Evolutionary conservation across 2,113 vertebrate genomes (phyloP).

Genomic region (Gnathonemus longibarbis): DNA sequence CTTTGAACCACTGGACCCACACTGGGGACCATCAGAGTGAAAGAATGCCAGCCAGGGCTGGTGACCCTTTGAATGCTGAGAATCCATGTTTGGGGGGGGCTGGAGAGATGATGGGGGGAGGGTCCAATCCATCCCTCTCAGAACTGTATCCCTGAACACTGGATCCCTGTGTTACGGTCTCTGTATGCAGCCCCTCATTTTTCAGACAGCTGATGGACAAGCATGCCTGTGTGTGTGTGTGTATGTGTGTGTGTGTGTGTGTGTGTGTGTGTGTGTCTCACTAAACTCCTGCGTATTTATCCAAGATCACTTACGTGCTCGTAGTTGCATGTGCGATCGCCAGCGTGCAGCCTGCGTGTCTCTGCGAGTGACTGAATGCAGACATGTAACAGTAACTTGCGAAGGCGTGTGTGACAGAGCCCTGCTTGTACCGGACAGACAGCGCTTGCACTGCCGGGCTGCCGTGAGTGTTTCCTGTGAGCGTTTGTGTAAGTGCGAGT

Average conservation of each 20-base stretch:
- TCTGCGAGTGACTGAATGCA: background rate
- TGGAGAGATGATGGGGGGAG: background rate
- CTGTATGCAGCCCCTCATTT: background rate
- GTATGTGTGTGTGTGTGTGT: constrained; percentile 13
- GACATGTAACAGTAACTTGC: background rate
- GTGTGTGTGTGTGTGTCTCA: background rate
- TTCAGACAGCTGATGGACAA: background rate
- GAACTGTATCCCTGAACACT: background rate
- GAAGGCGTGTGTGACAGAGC: background rate
- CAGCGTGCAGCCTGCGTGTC: background rate
- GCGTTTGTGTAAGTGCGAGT: background rate
- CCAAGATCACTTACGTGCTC: background rate
- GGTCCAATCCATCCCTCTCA: background rate
- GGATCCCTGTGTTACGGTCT: background rate
- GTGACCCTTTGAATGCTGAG: background rate
- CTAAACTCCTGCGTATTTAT: background rate
- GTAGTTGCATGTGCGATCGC: background rate
- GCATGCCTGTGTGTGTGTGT: constrained; percentile 8
- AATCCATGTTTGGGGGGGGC: background rate
- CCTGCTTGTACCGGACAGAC: background rate
- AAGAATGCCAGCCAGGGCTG: background rate
- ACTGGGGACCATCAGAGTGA: background rate
- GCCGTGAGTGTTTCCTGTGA: background rate
- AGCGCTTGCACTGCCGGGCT: too few species aligned
- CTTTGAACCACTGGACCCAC: background rate